phyloP scores from a whole-genome alignment of 2,113 vertebrate genomes.

The Corythaixoides concolor region DNA sequence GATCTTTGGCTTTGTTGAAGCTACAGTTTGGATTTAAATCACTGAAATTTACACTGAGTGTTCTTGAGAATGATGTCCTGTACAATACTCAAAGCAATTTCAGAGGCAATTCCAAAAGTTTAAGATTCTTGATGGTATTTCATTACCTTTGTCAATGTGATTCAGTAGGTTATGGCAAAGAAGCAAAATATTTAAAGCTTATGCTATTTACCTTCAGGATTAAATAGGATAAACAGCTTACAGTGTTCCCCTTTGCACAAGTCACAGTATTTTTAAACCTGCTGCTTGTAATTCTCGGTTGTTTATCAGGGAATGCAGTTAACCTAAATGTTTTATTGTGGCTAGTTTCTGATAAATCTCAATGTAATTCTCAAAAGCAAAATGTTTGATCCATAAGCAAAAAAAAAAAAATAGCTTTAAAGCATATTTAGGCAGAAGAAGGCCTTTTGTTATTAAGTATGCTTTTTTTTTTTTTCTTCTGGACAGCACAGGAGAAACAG shows the following conservation, averaged over 20 bases:
- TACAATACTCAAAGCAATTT: background rate
- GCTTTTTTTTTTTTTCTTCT: background rate
- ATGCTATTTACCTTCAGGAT: slow-evolving; percentile 57
- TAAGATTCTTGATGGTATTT: background rate
- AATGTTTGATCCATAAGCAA: background rate
- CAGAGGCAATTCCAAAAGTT: background rate
- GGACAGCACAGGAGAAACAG: background rate
- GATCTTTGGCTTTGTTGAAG: background rate
- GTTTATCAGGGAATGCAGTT: slow-evolving; percentile 18
- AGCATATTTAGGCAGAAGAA: background rate
- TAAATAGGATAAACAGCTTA: slow-evolving; percentile 67
- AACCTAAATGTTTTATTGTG: background rate
- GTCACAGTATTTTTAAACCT: slow-evolving; percentile 64
- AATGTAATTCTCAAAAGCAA: background rate
- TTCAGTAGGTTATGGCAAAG: slow-evolving; percentile 4
- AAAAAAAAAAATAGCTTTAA: background rate
- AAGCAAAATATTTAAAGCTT: slow-evolving; percentile 51
- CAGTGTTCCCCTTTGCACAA: slow-evolving; percentile 51
- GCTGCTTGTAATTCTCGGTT: slow-evolving; percentile 18
- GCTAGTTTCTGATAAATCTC: background rate
- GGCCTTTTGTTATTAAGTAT: background rate
- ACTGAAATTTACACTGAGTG: background rate
- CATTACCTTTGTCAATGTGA: background rate
- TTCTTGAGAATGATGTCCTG: background rate
- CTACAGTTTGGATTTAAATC: background rate